Evolutionary conservation across 2,113 vertebrate genomes (phyloP).

Genomic region (Pituophis catenifer): DNA sequence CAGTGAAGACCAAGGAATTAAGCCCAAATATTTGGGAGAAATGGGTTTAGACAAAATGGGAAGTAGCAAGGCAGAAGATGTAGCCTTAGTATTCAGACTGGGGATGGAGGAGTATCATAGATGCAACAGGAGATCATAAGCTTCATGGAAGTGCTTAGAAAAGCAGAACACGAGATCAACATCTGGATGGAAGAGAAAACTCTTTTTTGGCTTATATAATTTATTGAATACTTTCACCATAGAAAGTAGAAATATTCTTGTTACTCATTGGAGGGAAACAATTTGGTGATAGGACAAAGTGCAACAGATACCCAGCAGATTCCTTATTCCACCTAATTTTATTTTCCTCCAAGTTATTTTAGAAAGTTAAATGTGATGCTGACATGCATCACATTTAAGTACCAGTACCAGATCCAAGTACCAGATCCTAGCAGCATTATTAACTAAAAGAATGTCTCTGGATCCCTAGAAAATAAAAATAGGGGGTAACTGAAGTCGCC

Average conservation of each 20-base stretch:
- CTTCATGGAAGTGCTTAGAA: background rate
- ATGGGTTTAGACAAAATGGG: background rate
- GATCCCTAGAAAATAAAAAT: background rate
- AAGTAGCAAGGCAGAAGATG: background rate
- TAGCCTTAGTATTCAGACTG: background rate
- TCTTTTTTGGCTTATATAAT: background rate
- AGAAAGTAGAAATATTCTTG: background rate
- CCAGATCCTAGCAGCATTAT: background rate
- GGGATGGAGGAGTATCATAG: background rate
- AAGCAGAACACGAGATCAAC: background rate
- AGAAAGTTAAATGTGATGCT: background rate
- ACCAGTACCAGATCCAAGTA: background rate
- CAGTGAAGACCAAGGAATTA: background rate
- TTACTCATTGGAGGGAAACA: background rate
- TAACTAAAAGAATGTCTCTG: background rate
- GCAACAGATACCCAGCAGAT: background rate
- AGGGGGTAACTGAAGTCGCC: background rate
- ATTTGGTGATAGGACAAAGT: background rate
- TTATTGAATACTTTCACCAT: background rate
- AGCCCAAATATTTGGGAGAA: background rate
- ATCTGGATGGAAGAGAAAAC: background rate
- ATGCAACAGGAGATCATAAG: background rate
- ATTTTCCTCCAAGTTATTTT: background rate
- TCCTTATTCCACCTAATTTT: background rate
- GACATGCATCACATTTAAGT: background rate